Conservation (phyloP, 2,888 invertebrate species). For the Anthrax anthrax region DNA sequence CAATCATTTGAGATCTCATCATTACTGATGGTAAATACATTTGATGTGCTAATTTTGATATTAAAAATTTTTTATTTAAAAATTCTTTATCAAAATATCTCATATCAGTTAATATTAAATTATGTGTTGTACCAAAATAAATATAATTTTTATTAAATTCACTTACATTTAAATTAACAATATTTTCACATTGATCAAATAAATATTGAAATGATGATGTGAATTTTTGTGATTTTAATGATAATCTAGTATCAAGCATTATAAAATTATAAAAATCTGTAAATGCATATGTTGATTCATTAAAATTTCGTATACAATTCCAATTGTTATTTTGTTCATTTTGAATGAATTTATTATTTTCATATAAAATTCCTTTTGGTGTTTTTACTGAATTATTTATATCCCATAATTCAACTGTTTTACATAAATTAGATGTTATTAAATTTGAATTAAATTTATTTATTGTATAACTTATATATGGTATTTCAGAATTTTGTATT, state of each 20-base stretch:
- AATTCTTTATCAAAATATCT: constrained; percentile 18
- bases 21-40: constrained; percentile 22
- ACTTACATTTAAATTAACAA: constrained; percentile 21
- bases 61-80: constrained; percentile 9
- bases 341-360: background rate
- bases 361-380: constrained; percentile 6
- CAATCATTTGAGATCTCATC: constrained; percentile 16
- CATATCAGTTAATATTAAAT: constrained; percentile 24
- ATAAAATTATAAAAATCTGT: constrained; percentile 19
- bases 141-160: constrained; percentile 20
- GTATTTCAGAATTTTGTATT: constrained; percentile 4
- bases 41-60: constrained; percentile 28
- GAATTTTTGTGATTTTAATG: constrained; percentile 5
- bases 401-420: constrained; percentile 20
- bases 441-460: constrained; percentile 16
- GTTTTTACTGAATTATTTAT: constrained; percentile 8
- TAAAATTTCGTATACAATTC: constrained; percentile 19
- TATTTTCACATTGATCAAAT: constrained; percentile 18
- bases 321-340: constrained; percentile 15
- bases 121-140: constrained; percentile 28
- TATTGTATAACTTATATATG: constrained; percentile 25
- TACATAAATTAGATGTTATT: constrained; percentile 22
- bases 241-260: constrained; percentile 22
- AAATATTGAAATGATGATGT: background rate
- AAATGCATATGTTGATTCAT: constrained; percentile 20